Base-by-base conservation (phyloP, 2,113 vertebrate species). In the Petroica traversi region DNA sequence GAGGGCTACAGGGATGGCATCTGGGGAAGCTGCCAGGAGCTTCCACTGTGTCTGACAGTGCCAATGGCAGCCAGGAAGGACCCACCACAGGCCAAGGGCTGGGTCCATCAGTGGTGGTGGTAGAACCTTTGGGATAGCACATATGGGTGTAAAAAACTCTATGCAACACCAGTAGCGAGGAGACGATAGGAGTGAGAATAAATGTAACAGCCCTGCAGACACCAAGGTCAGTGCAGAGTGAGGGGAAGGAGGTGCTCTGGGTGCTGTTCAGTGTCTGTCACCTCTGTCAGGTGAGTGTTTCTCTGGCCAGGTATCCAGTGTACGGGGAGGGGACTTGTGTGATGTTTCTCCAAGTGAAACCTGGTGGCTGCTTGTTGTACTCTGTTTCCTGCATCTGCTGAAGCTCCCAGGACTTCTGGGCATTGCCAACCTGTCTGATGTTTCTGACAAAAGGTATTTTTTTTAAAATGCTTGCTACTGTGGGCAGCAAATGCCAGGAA, bases 1-100 rank as follows among this genome's bases (percentile, higher is more conserved):
- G 8, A 46, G 31, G 19, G 36, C 33, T 62, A 4, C 33, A 55
- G 12, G 23, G 28, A 3, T 43, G 46, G 16, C 4, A 1, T 49
- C 23, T 73, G 11, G 29, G 72, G 31, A 41, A 72, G 23, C 31
- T 77, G 16, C 52, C 34, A 26, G 85, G 77, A 58, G 55, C n/a
- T 82, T 59, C 31, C 8, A 23, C 9, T 0, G 0, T 63, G 36
- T 19, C 17, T 8, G 4, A 10, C 28, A 26, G 22, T 73, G 33
- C 8, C 68, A 49, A 2, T 25, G 36, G 26, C 52, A 33, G 26
- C 26, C 6, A 5, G 36, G 34, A 12, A 14, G 23, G 31, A 43
- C 54, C 31, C 3, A 2, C 12, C 8, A 5, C 26, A 62, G 61
- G 62, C 48, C 20, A 59, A 54, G 36, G 10, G 49, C 23, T 6